Evolutionary conservation across 2,888 invertebrate species (phyloP).

Genomic region (Erebia epiphron): DNA sequence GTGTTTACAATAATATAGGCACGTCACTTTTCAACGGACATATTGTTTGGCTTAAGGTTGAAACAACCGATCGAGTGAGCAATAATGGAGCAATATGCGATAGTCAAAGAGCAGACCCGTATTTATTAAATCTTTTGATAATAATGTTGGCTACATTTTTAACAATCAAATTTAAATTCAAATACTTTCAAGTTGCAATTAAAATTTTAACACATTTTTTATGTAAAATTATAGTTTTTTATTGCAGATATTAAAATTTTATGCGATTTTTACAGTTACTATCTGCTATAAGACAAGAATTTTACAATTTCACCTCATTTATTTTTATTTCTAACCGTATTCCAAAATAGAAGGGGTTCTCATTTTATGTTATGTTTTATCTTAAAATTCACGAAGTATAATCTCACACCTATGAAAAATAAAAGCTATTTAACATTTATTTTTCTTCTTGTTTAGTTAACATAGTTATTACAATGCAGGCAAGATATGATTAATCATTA

Average conservation of each 20-base stretch:
- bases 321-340: too few species aligned
- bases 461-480: not conserved
- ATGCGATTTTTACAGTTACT: not conserved
- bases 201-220: not conserved
- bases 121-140: not conserved
- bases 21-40: conserved; percentile 23
- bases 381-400: not conserved
- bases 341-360: too few species aligned
- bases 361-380: not conserved
- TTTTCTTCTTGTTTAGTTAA: too few species aligned
- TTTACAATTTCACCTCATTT: too few species aligned
- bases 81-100: not conserved
- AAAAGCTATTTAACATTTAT: too few species aligned
- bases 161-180: not conserved
- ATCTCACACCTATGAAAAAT: not conserved
- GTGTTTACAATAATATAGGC: conserved; percentile 28
- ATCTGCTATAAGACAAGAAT: too few species aligned
- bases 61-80: conserved; percentile 21
- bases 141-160: not conserved
- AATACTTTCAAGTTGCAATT: not conserved
- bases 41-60: conserved; percentile 20
- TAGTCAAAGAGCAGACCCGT: not conserved
- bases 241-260: not conserved
- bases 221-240: not conserved
- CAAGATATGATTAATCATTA: too few species aligned